Percentiles rank a stretch among this genome's conserved stretches.
Evolutionary conservation across 2,888 invertebrate genomes (phyloP).

Genomic region (Erebia palarica): DNA sequence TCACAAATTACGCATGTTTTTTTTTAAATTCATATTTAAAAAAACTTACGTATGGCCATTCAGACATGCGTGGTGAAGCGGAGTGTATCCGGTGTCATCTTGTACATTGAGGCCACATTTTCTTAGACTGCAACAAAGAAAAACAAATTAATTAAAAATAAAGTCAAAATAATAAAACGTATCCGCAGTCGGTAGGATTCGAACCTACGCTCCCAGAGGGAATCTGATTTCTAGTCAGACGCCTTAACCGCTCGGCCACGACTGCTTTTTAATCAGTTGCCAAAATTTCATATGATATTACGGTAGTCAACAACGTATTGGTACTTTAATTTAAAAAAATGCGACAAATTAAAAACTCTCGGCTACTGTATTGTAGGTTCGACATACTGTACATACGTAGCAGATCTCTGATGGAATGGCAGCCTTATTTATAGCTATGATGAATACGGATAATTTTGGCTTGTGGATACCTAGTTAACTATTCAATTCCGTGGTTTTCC

Average conservation of each 20-base stretch:
- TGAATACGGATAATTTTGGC: too few relatives aligned
- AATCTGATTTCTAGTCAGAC: conserved; percentile 95
- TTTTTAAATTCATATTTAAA: too few relatives aligned
- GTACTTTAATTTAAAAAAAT: too few relatives aligned
- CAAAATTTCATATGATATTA: conserved; percentile 62
- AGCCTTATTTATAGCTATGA: too few relatives aligned
- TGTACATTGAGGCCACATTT: conserved; percentile 95
- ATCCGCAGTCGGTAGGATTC: conserved; percentile 92
- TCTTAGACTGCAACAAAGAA: conserved; percentile 86
- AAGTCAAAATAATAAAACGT: conserved; percentile 46
- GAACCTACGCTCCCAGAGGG: conserved; percentile 96
- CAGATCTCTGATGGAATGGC: too few relatives aligned
- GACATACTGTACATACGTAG: too few relatives aligned
- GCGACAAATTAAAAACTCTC: too few relatives aligned
- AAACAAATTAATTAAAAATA: not conserved
- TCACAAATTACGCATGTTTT: too few relatives aligned
- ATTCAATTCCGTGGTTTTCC: too few relatives aligned
- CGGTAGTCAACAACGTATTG: too few relatives aligned
- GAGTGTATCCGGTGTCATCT: conserved; percentile 96
- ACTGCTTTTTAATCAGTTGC: conserved; percentile 94
- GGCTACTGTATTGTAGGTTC: too few relatives aligned
- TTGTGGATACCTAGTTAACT: too few relatives aligned
- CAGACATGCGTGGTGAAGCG: conserved; percentile 96
- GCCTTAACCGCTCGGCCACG: conserved; percentile 95
- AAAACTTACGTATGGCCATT: conserved; percentile 93